Evolutionary conservation across 2,888 invertebrate species (phyloP).

Genomic region (Aelia acuminata): DNA sequence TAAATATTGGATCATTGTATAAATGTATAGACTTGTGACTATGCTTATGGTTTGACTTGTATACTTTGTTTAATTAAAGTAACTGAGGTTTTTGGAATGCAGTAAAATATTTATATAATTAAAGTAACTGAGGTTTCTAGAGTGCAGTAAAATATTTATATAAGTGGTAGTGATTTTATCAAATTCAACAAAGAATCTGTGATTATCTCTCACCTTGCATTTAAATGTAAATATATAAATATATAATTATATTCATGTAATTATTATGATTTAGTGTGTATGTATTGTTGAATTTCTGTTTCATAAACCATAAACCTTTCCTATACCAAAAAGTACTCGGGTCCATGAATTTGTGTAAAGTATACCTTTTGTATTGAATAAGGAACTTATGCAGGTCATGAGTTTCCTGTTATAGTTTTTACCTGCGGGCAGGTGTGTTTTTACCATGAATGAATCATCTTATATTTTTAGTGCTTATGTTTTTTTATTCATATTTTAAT

Average conservation of each 20-base stretch:
- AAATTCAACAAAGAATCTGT: conserved; percentile 43
- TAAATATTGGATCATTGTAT: conserved; percentile 28
- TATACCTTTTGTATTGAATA: conserved; percentile 9
- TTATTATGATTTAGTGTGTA: not conserved
- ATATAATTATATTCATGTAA: not conserved
- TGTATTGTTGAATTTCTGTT: not conserved
- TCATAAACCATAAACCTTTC: not conserved
- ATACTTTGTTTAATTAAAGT: not conserved
- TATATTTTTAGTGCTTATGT: not conserved
- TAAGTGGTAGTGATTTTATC: not conserved
- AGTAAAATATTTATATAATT: conserved; percentile 12
- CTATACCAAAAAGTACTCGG: conserved; percentile 25
- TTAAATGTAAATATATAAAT: conserved; percentile 39
- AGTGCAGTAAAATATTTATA: conserved; percentile 15
- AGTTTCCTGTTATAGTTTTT: conserved; percentile 10
- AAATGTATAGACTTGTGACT: conserved; percentile 13
- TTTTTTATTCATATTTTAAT: not conserved
- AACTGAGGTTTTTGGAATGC: not conserved
- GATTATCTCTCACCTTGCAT: conserved; percentile 56
- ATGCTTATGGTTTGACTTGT: not conserved
- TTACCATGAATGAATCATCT: not conserved
- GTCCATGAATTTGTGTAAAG: conserved; percentile 15
- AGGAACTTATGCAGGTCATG: conserved; percentile 33
- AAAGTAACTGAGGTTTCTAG: conserved; percentile 4
- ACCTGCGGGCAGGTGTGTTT: conserved; percentile 44